A percentile compares a stretch with the other conserved stretches of the same genome.
phyloP scores from a whole-genome alignment of 2,797 vertebrate genomes.

The Craterocephalus amniculus region DNA sequence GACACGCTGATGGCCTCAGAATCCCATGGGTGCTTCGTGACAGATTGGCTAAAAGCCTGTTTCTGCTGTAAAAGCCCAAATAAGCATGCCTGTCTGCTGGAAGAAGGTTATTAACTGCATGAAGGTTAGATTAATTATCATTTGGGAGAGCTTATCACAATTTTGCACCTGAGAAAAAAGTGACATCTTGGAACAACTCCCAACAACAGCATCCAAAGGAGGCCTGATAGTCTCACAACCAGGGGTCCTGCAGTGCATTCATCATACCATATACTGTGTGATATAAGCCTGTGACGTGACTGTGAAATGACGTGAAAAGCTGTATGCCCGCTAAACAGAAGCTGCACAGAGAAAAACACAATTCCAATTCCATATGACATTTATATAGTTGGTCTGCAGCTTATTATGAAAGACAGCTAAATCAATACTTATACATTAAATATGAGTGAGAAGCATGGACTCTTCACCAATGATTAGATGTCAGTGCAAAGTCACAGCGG shows the following conservation, averaged over 20 bases:
- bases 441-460: conserved; percentile 32
- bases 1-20: conserved; percentile 34
- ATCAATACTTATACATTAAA: conserved; percentile 53
- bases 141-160: conserved; percentile 61
- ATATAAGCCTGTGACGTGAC: conserved; percentile 9
- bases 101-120: conserved; percentile 50
- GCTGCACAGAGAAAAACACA: conserved; percentile 1
- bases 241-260: conserved; percentile 33
- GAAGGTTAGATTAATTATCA: conserved; percentile 61
- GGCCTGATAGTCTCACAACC: conserved; percentile 17
- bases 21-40: conserved; percentile 33
- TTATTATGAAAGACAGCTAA: conserved; percentile 37
- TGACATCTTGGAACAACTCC: conserved; percentile 29
- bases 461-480: conserved; percentile 40
- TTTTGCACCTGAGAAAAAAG: conserved; percentile 42
- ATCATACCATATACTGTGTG: conserved; percentile 25
- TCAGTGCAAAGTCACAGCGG: conserved; percentile 27
- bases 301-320: conserved; percentile 37
- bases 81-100: conserved; percentile 48
- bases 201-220: conserved; percentile 29
- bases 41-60: conserved; percentile 33
- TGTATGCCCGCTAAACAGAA: conserved; percentile 8
- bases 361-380: conserved; percentile 45
- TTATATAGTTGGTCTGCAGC: conserved; percentile 41
- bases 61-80: conserved; percentile 29